phyloP scores from a whole-genome alignment of 1,140 invertebrate genomes.

The Conus betulinus region DNA sequence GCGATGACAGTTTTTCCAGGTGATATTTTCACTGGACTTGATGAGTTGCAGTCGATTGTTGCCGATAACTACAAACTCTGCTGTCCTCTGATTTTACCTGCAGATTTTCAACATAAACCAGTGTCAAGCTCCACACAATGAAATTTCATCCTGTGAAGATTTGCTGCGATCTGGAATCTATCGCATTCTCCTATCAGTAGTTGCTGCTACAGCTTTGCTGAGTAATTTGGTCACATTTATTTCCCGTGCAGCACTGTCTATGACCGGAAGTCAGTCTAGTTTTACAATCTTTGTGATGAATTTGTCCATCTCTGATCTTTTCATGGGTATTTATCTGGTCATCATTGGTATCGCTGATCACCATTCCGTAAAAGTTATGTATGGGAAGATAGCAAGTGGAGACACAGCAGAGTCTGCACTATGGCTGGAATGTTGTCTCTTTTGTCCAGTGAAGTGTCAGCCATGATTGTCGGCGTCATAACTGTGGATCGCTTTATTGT shows the following conservation, averaged over 20 bases:
- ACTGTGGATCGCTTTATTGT: slow-evolving; percentile 47
- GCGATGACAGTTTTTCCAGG: background rate
- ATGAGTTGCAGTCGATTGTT: no score
- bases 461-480: slow-evolving; percentile 57
- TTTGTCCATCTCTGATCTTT: no score
- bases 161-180: no score
- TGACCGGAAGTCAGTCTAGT: no score
- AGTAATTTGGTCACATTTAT: slow-evolving; percentile 40
- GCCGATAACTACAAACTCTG: background rate
- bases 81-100: background rate
- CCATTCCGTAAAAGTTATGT: slow-evolving; percentile 54
- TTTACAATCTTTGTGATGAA: no score
- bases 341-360: no score
- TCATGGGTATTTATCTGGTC: no score
- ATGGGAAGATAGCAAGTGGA: slow-evolving; percentile 53
- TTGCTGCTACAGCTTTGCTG: slow-evolving; percentile 45
- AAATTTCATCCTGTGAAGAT: no score
- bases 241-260: background rate
- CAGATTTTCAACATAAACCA: slow-evolving; percentile 4
- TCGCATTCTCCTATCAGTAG: slow-evolving; percentile 38
- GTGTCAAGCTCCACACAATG: no score
- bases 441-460: slow-evolving; percentile 4
- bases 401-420: slow-evolving; percentile 53
- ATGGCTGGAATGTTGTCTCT: slow-evolving; percentile 60
- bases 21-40: background rate